phyloP scores from a whole-genome alignment of 2,797 vertebrate genomes.

The Notamacropus eugenii region DNA sequence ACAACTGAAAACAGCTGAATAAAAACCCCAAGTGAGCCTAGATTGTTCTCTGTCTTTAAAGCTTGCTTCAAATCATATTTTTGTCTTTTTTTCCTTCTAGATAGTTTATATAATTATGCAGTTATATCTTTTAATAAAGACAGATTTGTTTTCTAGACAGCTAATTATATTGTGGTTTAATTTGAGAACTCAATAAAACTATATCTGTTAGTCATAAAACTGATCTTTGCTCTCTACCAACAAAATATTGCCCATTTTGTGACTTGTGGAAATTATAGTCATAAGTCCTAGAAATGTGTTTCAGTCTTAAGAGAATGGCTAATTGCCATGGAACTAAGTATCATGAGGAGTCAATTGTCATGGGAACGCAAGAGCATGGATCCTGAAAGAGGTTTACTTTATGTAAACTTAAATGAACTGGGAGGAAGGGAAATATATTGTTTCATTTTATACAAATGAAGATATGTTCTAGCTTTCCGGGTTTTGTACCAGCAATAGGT shows the following conservation, averaged over 20 bases:
- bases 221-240: neutral
- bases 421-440: neutral
- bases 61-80: neutral
- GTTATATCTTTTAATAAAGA: neutral
- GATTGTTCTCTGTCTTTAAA: neutral
- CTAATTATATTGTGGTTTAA: neutral
- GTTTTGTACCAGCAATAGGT: neutral
- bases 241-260: neutral
- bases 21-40: neutral
- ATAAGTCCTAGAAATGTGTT: neutral
- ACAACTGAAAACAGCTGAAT: neutral
- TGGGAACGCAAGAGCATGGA: neutral
- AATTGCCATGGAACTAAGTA: neutral
- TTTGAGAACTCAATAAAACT: neutral
- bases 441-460: neutral
- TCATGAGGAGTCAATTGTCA: neutral
- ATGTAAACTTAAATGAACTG: neutral
- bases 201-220: neutral
- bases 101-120: neutral
- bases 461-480: neutral
- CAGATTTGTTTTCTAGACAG: neutral
- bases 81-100: neutral
- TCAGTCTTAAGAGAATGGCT: neutral
- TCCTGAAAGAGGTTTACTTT: neutral
- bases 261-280: neutral